These are phyloP conservation scores for Numenius arquata DNA, from an alignment of 2,113 vertebrate genomes.

Conservation along the genomic window DNA sequence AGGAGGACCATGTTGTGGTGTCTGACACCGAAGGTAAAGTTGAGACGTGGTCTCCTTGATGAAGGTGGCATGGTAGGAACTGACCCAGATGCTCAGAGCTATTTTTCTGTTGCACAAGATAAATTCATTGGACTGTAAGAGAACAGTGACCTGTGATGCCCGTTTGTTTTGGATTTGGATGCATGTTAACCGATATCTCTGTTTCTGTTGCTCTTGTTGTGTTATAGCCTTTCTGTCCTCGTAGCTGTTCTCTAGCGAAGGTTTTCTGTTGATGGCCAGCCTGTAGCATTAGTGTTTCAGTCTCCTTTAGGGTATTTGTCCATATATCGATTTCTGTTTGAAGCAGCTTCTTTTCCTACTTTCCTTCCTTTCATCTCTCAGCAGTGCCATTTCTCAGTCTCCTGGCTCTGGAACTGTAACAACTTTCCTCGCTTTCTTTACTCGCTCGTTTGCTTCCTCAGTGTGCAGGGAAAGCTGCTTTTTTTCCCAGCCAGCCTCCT, in stretches of 20 bases:
- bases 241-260: constrained; percentile 52
- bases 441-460: constrained; percentile 72
- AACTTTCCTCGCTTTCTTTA: constrained; percentile 69
- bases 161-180: constrained; percentile 42
- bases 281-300: constrained; percentile 69
- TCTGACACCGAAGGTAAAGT: neutral
- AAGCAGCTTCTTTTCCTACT: constrained; percentile 71
- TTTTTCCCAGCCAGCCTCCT: constrained; percentile 37
- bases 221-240: constrained; percentile 54
- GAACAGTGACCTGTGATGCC: constrained; percentile 43
- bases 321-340: constrained; percentile 66
- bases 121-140: neutral
- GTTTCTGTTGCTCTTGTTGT: constrained; percentile 63
- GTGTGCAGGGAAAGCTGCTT: constrained; percentile 70
- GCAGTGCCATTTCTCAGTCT: constrained; percentile 73
- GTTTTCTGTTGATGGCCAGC: constrained; percentile 61
- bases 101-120: neutral
- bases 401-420: constrained; percentile 42
- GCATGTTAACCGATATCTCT: constrained; percentile 78
- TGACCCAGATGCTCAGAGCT: neutral
- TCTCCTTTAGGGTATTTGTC: constrained; percentile 70
- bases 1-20: neutral
- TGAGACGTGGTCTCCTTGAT: neutral
- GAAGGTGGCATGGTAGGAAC: neutral
- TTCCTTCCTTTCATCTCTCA: constrained; percentile 64